Base-by-base conservation (phyloP, 1,140 invertebrate genomes). In the Andricus grossulariae region DNA sequence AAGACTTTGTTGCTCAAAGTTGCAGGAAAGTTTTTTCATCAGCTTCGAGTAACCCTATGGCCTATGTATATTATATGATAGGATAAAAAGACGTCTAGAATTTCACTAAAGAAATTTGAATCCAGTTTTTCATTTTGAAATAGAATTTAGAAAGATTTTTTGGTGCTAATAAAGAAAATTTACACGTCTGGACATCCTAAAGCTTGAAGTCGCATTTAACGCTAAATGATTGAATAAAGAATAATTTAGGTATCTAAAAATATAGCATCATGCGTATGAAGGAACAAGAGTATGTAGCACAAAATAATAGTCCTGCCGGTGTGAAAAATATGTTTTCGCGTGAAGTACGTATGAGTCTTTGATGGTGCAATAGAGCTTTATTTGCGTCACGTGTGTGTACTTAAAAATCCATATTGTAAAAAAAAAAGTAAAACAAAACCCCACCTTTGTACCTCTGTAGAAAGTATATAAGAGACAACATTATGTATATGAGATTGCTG, bases 391-490 rank as follows among this genome's bases (percentile, higher is more conserved):
- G 32, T 72, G 55, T 74, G 57, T 78, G 74, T 81, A 81, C 72
- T 79, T 79, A 79, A 49, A 57, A 78, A 7, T 76, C 45, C 52
- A 70, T 60, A 51, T 74, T 72, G 57, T 52, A 18, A 74, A 21
- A 51, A 75, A 73, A 78, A 51, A 71, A 75, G 75, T 52, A 79
- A 77, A 77, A 78, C 66, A 72, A 71, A 77, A 79, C 73, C 77
- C 80, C 74, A 77, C 82, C 85, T 86, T 86, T 86, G 79, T 85
- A 85, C 81, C 82, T 84, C 80, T 84, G 81, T 86, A 86, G 83
- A 84, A 83, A 83, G 76, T 83, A 81, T 81, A 80, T 52, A 21
- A 71, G 54, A 75, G 55, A 79, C 50, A 75, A 50, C 21, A 75
- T 55, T 77, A 75, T 75, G 77, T 60, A 84, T 84, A 78, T 82